Evolutionary conservation across 2,888 invertebrate species (phyloP).

Genomic region (Microplitis manilae): DNA sequence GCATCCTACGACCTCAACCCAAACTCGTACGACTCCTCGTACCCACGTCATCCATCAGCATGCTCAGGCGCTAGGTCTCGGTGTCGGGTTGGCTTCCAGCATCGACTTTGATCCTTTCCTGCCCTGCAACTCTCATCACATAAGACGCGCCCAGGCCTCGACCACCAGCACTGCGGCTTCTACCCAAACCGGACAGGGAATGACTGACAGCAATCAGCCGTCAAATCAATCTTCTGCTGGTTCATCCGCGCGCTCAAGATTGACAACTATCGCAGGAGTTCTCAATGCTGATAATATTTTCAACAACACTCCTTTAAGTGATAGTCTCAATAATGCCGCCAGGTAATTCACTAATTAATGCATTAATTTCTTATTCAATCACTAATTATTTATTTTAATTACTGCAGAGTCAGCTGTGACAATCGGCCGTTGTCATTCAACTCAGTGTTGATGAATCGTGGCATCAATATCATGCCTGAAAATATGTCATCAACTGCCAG

Average conservation of each 20-base stretch:
- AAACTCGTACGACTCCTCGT: constrained; percentile 79
- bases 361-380: neutral
- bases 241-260: constrained; percentile 1
- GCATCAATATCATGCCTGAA: constrained; percentile 26
- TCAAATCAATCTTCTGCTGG: neutral
- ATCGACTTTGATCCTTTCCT: constrained; percentile 78
- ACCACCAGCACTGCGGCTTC: constrained; percentile 53
- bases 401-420: constrained; percentile 24
- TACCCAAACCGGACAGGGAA: constrained; percentile 57
- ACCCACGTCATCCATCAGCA: constrained; percentile 79
- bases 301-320: constrained; percentile 8
- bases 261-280: constrained; percentile 24
- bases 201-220: neutral
- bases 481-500: constrained; percentile 6
- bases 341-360: neutral
- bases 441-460: constrained; percentile 36
- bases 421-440: constrained; percentile 28
- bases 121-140: constrained; percentile 82
- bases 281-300: constrained; percentile 12
- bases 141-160: constrained; percentile 67
- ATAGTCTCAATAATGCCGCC: constrained; percentile 3
- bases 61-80: constrained; percentile 72
- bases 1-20: constrained; percentile 81
- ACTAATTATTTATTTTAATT: neutral
- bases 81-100: constrained; percentile 61